Base-by-base conservation (phyloP, 37 sponge, comb jelly and placozoan species). In the Agelas oroides region DNA sequence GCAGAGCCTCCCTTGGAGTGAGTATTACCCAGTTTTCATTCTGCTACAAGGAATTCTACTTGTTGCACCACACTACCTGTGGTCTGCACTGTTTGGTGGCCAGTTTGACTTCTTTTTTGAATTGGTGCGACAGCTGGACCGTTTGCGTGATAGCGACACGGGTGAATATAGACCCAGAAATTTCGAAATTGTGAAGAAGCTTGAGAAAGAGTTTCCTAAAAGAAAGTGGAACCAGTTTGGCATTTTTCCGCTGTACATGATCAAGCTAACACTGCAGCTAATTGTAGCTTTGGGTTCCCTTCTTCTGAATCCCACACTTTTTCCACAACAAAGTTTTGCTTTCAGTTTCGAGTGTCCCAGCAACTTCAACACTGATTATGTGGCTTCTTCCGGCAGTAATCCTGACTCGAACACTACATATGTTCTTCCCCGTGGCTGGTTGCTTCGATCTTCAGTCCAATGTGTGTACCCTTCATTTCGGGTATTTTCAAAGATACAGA, bases 31-130 rank as follows among this genome's bases (percentile, higher is more conserved):
- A 2, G 35, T 88, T 17, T 81, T 81, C 33, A 65, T 88, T 3
- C 52, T 81, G 13, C 58, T 88, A 5, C 82, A 81, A 21, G 88
- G 76, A 19, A 61, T 82, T 55, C 18, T 88, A 3, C 25, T 88
- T 15, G 39, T 75, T 38, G 88, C 83, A 5, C 88, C 88, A 34
- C 88, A 88, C 24, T 81, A 67, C 66, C 59, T 88, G 31, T 88
- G 88, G 88, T 65, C 46, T 41, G 30, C 70, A 3, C 30, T 75
- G 8, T 88, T 76, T 76, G 27, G 55, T 53, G 88, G 76, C 18
- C 59, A 65, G 19, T 75, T 88, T 56, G 83, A 88, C 53, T 88
- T 75, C 60, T 88, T 88, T 40, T 69, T 81, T 39, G 77, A 65
- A 35, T 71, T 81, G 24, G 82, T 67, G 1, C 39, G 25, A 33